These are phyloP conservation scores for Nasonovia ribisnigri DNA, from an alignment of 2,888 invertebrate genomes.

Conservation along the genomic window DNA sequence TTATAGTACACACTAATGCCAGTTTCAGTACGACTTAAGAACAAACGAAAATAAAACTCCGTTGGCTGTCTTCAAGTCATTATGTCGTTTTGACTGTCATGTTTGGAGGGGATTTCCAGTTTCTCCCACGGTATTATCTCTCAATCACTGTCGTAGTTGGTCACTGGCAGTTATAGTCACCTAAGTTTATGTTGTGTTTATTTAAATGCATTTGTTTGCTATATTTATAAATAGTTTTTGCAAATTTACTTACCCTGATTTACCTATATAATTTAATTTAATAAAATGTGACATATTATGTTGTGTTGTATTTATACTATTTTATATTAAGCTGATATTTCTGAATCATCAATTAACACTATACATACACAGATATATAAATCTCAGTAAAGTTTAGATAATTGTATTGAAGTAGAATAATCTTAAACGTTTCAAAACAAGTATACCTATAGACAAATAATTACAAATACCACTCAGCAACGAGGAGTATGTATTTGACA, in stretches of 20 bases:
- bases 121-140: neutral
- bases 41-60: fast-evolving
- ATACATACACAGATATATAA: neutral
- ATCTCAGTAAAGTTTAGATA: neutral
- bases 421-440: neutral
- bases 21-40: neutral
- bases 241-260: too few relatives aligned
- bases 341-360: neutral
- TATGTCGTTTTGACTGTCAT: neutral
- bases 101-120: neutral
- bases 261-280: too few relatives aligned
- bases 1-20: neutral
- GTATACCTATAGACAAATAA: neutral
- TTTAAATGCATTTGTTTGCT: too few relatives aligned
- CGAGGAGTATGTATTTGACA: neutral
- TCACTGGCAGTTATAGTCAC: too few relatives aligned
- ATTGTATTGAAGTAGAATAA: neutral
- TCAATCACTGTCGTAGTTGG: neutral
- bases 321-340: neutral
- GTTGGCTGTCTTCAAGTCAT: neutral
- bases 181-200: too few relatives aligned
- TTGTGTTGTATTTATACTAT: neutral
- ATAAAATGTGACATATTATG: too few relatives aligned
- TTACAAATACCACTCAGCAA: neutral
- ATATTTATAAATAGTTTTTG: too few relatives aligned